Evolutionary conservation across 2,888 invertebrate genomes (phyloP), one percentile per base, ranked within the genome.

Genomic region (Hedya salicella): DNA sequence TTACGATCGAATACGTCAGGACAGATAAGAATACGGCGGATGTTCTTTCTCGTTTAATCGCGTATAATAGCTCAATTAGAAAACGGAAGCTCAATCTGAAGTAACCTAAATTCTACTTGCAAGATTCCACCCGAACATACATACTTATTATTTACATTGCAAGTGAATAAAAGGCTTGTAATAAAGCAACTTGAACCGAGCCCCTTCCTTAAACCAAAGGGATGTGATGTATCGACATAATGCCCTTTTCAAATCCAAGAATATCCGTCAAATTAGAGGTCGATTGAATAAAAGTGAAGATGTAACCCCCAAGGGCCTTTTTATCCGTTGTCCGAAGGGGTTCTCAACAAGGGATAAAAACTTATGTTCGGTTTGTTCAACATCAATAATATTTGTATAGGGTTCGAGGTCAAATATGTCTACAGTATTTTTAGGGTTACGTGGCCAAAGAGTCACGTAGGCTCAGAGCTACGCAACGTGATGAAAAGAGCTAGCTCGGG

Each of bases 201-300:
- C 16, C 44, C 53, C 19, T 16, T 52, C 42, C 53, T 36, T 19
- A 19, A 42, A 44, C 17, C 39, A 1, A 19, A 65, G 44, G 59
- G 59, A 59, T 36, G 36, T 25, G 59, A 59, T 36, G 36, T 25
- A 46, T 59, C 64, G 21, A 9, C 21, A 62, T 42, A 62, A 53
- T 62, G 46, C 36, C 65, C 48, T 54, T n/a, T 61, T 66, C 40
- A 54, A 65, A 61, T 54, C 19, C 42, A 40, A 14, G 30, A 61
- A 54, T 40, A 42, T 42, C 48, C 54, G 30, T 53, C 17, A 42
- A 61, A 66, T 66, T 61, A 61, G 46, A 46, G 61, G 66, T 53
- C 42, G 48, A 66, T 66, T 66, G 61, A 66, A 66, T 66, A 54
- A 46, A 60, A 61, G 19, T 56, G 30, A 63, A 63, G 21, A 36